A percentile compares a stretch with the other conserved stretches of the same genome.
Evolutionary conservation across 1,140 invertebrate species (phyloP).

Genomic region (Stegodyphus mimosarum): DNA sequence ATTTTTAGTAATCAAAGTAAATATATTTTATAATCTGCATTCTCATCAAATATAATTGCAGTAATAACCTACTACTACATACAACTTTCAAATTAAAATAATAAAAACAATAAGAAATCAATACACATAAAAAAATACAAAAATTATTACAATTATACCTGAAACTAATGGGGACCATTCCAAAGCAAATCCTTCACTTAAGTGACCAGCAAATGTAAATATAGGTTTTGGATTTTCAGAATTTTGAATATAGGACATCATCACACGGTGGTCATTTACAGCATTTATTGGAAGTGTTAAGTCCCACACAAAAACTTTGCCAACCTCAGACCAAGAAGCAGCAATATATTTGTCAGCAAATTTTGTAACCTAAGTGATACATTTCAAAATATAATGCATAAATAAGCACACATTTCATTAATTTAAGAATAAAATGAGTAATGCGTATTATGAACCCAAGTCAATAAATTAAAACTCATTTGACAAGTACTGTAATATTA

Average conservation of each 20-base stretch:
- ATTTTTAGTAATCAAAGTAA: too few species aligned
- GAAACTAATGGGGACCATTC: constrained; percentile 87
- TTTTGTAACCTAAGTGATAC: constrained; percentile 67
- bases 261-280: constrained; percentile 74
- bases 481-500: too few species aligned
- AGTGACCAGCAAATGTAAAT: constrained; percentile 90
- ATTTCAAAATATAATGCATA: not conserved
- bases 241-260: constrained; percentile 70
- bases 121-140: not conserved
- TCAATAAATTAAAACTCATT: too few species aligned
- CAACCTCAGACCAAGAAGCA: constrained; percentile 93
- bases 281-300: constrained; percentile 82
- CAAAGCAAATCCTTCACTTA: constrained; percentile 91
- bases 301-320: constrained; percentile 92
- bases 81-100: too few species aligned
- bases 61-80: too few species aligned
- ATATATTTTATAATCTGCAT: too few species aligned
- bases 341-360: constrained; percentile 73
- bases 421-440: not conserved
- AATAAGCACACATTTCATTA: not conserved
- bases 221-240: constrained; percentile 75
- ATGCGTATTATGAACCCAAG: too few species aligned
- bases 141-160: constrained; percentile 71
- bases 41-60: too few species aligned
- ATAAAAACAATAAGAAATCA: not conserved